Evolutionary conservation across 1,140 invertebrate species (phyloP).

Genomic region (Aricia agestis): DNA sequence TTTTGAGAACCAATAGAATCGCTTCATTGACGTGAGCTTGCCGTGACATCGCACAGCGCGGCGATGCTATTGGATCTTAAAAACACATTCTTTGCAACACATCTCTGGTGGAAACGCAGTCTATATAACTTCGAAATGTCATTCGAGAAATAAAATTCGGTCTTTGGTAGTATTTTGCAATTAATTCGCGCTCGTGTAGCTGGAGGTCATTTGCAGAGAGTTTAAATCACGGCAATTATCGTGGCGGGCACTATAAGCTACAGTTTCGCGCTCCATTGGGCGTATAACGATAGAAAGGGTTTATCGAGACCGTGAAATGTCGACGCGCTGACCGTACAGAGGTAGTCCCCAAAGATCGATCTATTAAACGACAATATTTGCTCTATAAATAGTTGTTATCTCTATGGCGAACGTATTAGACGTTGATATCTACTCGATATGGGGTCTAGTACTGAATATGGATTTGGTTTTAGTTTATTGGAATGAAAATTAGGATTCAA

Average conservation of each 20-base stretch:
- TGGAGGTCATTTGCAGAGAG: neutral
- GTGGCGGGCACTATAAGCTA: neutral
- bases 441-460: neutral
- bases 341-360: conserved; percentile 11
- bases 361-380: neutral
- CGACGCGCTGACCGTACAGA: conserved; percentile 7
- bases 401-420: neutral
- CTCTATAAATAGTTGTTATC: conserved; percentile 4
- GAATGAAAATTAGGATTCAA: too few relatives aligned
- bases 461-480: too few relatives aligned
- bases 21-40: too few relatives aligned
- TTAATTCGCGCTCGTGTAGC: neutral
- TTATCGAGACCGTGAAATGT: conserved; percentile 9
- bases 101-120: too few relatives aligned
- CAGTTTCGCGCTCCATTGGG: neutral
- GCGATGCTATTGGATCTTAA: too few relatives aligned
- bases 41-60: too few relatives aligned
- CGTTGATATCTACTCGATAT: neutral
- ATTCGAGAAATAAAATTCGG: too few relatives aligned
- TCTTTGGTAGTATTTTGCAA: neutral
- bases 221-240: neutral
- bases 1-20: too few relatives aligned
- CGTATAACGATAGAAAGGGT: conserved; percentile 2
- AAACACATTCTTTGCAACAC: too few relatives aligned
- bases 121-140: too few relatives aligned